Base-by-base conservation (phyloP, 2,888 invertebrate genomes). In the Gryllus longicercus region DNA sequence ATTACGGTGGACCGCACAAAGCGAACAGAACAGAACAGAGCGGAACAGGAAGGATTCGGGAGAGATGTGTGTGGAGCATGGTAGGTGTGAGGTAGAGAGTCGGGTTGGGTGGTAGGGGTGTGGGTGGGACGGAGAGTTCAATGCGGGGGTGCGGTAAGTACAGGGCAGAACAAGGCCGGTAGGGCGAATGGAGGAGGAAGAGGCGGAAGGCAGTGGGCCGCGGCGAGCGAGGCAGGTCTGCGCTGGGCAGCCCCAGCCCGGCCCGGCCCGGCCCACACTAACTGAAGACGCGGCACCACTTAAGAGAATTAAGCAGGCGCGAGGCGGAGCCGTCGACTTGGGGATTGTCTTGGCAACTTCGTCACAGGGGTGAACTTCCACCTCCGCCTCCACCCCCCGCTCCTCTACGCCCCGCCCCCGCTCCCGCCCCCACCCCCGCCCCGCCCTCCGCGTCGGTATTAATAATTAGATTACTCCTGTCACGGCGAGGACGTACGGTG, bases 221-320 rank as follows among this genome's bases (percentile, higher is more conserved):
- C 8, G 38, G 8, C 38, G 38, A 38, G 38, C 38, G 38, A 38
- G 38, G 38, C 8, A 8, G 38, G 38, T 1, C 38, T 1, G 5
- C 8, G 38, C 38, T 38, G 38, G 38, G 8, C 38, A 38, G 38
- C 38, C 38, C 38, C 38, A 38, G 38, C 63, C 16, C 14, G 63
- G 63, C 63, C 51, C 11, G 16, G 51, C 51, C 8, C 63, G n/a
- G 63, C 16, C 16, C 16, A 63, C 63, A 8, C 63, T 63, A 63
- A 63, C 63, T 63, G 63, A 63, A 63, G 63, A 63, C 63, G 63
- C 16, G 12, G 63, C 14, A 63, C 63, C 63, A 63, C 63, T 63
- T 63, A 63, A 63, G 63, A 63, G 63, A 63, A 63, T 63, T 63
- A 63, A 63, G 63, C 63, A 63, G 63, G 63, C 63, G 63, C 63